Evolutionary conservation across 1,140 invertebrate genomes (phyloP), one percentile per base, ranked within the genome.

Genomic region (Macrosteles quadrilineatus): DNA sequence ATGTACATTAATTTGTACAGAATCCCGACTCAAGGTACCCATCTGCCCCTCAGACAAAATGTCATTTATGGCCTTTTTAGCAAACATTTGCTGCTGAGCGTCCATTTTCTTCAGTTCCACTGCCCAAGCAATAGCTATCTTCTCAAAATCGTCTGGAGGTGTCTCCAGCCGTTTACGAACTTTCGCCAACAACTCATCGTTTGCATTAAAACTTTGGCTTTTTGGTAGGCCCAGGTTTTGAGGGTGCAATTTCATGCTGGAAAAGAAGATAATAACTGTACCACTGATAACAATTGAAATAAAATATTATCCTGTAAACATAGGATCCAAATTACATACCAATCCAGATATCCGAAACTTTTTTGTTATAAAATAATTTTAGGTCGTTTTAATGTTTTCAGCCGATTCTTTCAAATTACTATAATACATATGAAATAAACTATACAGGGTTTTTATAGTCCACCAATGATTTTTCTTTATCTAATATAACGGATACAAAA

Each of bases 41-140:
- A 71, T 25, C 21, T 65, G 63, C 21, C 30, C 72, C 50, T 73
- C 68, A 66, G 72, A 72, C 32, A 74, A 55, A 31, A 72, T 47
- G n/a, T 74, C 71, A 67, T 72, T 68, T 11, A 74, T 71, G 30
- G 65, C 67, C 57, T 74, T 74, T 62, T 74, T 59, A 40, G 71
- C 67, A 59, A 73, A 74, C 27, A 68, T 29, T 69, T 59, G 59
- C 70, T 74, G 72, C 19, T 67, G 23, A 27, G 70, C 30, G 25
- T 67, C 9, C 29, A 72, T 40, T 0, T 53, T 62, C 29, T 45
- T 36, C 3, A 73, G n/a, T 55, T 72, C 66, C 19, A 36, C 45
- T 21, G 57, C 62, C 59, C 53, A 70, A 47, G 45, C 57, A 14
- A 53, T 67, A 11, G 62, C 71, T 21, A 71, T 71, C 27, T 25